These are phyloP conservation scores for Myotis findleyi DNA, from an alignment of 2,797 vertebrate species.

Conservation along the genomic window DNA sequence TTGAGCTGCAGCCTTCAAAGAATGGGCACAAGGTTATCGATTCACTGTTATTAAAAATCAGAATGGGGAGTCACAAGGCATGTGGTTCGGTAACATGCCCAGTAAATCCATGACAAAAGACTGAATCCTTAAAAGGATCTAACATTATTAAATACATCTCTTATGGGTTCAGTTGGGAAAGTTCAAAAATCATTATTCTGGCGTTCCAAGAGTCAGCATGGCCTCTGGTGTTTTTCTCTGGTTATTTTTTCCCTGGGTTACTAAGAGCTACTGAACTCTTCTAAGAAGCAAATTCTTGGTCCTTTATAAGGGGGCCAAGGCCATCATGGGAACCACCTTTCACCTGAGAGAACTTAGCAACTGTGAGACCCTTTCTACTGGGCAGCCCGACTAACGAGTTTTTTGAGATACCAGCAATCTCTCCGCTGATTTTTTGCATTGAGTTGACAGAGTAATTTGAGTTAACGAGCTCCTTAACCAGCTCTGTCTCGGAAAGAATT, in stretches of 20 bases:
- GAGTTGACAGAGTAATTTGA: too few relatives aligned
- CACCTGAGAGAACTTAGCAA: neutral
- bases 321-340: neutral
- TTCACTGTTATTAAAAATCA: conserved; percentile 72
- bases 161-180: conserved; percentile 51
- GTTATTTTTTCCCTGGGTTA: neutral
- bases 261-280: conserved; percentile 49
- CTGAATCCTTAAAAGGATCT: conserved; percentile 53
- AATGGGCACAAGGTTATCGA: conserved; percentile 34
- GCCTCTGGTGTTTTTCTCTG: neutral
- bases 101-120: conserved; percentile 59
- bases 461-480: too few relatives aligned
- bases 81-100: conserved; percentile 42
- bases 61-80: conserved; percentile 57
- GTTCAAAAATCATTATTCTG: conserved; percentile 70
- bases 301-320: neutral
- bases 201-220: conserved; percentile 25
- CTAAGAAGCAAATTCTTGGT: neutral
- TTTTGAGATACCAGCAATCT: too few relatives aligned
- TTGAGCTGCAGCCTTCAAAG: conserved; percentile 57
- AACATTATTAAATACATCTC: conserved; percentile 72
- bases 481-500: too few relatives aligned
- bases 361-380: neutral
- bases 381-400: neutral
- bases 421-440: too few relatives aligned